A percentile compares a stretch with the other conserved stretches of the same genome.
Conservation (phyloP, 2,888 invertebrate genomes). For the Muscina levida region DNA sequence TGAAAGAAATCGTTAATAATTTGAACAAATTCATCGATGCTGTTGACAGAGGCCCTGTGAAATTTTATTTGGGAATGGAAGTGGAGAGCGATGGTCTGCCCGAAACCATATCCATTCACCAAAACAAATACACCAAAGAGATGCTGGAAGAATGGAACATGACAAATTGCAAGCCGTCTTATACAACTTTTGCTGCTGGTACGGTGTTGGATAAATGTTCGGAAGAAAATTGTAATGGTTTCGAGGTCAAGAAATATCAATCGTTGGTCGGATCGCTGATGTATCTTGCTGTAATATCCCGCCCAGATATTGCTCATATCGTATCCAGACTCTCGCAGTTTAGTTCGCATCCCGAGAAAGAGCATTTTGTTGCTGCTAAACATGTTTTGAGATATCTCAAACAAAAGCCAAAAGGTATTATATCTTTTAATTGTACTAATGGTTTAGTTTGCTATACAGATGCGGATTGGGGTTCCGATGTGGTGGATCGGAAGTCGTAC, state of each 20-base stretch:
- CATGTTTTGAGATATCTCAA: too few species aligned
- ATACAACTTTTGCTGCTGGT: constrained; percentile 50
- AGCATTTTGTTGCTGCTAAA: constrained; percentile 62
- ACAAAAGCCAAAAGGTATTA: too few species aligned
- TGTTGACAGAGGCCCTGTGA: background rate
- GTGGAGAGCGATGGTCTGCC: constrained; percentile 13
- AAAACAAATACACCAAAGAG: too few species aligned
- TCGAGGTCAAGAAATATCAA: constrained; percentile 24
- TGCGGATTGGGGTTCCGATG: too few species aligned
- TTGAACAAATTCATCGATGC: constrained; percentile 17
- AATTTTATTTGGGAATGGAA: constrained; percentile 26
- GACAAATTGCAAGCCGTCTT: constrained; percentile 54
- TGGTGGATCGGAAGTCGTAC: too few species aligned
- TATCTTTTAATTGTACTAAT: too few species aligned
- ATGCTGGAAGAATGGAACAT: constrained; percentile 59
- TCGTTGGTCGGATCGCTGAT: too few species aligned
- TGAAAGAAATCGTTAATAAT: too few species aligned
- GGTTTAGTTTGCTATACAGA: too few species aligned
- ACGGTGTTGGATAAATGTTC: constrained; percentile 54
- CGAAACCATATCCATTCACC: constrained; percentile 2
- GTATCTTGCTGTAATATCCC: constrained; percentile 32
- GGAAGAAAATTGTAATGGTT: constrained; percentile 44
- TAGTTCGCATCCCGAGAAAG: constrained; percentile 59
- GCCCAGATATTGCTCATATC: constrained; percentile 56
- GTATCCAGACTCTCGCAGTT: constrained; percentile 60